These are phyloP conservation scores for Eucriotettix oculatus DNA, from an alignment of 2,888 invertebrate genomes.

Conservation along the genomic window DNA sequence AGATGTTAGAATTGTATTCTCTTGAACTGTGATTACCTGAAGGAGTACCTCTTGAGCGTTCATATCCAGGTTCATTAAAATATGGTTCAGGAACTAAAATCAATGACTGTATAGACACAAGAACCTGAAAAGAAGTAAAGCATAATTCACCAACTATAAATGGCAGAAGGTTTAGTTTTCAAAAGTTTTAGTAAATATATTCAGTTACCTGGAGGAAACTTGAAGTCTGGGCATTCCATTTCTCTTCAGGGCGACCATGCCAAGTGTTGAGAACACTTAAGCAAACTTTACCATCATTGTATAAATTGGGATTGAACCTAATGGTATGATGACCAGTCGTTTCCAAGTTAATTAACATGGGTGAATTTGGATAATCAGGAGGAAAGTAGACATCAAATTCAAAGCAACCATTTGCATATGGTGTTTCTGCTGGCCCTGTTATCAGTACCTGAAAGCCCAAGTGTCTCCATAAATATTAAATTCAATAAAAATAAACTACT, in stretches of 20 bases:
- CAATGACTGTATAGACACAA: conserved; percentile 83
- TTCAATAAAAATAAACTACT: background rate
- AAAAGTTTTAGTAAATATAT: background rate
- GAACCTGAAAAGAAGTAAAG: conserved; percentile 36
- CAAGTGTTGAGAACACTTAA: conserved; percentile 90
- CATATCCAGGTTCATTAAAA: conserved; percentile 90
- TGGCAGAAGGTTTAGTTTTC: background rate
- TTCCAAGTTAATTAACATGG: conserved; percentile 81
- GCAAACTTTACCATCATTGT: conserved; percentile 90
- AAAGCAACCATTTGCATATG: conserved; percentile 84
- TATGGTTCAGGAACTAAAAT: conserved; percentile 87
- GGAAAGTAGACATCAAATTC: conserved; percentile 81
- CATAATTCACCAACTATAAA: background rate
- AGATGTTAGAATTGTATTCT: conserved; percentile 90
- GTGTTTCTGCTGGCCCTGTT: conserved; percentile 81
- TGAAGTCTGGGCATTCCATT: conserved; percentile 92
- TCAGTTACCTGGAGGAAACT: conserved; percentile 47
- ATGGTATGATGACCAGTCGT: conserved; percentile 79
- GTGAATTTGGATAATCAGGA: conserved; percentile 55
- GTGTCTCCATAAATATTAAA: background rate
- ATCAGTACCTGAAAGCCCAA: conserved; percentile 54
- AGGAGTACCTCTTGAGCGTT: conserved; percentile 74
- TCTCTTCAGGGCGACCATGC: conserved; percentile 93
- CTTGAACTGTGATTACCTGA: conserved; percentile 77
- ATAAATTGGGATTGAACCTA: conserved; percentile 84